Evolutionary conservation across 2,113 vertebrate species (phyloP).

Genomic region (Osmerus eperlanus): DNA sequence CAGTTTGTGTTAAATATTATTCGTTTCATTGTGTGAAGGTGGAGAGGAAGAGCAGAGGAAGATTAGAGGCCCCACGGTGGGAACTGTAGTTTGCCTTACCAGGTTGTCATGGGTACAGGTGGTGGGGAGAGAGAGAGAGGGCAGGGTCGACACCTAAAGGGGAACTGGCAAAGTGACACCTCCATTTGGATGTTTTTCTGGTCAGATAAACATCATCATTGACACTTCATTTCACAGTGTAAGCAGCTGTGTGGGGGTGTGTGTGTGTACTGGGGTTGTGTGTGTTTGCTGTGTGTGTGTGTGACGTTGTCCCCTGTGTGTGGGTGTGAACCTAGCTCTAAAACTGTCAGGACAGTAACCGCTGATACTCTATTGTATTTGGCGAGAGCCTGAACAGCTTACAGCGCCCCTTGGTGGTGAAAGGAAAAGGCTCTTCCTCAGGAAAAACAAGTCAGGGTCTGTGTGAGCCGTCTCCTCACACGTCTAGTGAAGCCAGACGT

Average conservation of each 20-base stretch:
- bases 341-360: background rate
- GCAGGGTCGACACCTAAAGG: background rate
- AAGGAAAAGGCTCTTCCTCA: background rate
- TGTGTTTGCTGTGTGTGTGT: conserved; percentile 9
- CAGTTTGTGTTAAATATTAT: too few species aligned
- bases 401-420: conserved; percentile 6
- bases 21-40: too few species aligned
- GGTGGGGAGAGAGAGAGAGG: too few species aligned
- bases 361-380: background rate
- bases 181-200: conserved; percentile 27
- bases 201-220: conserved; percentile 20
- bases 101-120: too few species aligned
- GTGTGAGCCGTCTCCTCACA: background rate
- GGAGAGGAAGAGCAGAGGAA: too few species aligned
- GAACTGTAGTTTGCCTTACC: too few species aligned
- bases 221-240: conserved; percentile 5
- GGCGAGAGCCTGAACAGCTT: background rate
- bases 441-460: background rate
- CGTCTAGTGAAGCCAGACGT: background rate
- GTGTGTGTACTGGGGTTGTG: conserved; percentile 18
- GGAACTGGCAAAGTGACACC: conserved; percentile 6
- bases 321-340: conserved; percentile 2
- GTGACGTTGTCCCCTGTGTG: background rate
- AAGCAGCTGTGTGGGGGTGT: conserved; percentile 13
- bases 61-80: too few species aligned